Evolutionary conservation across 2,113 vertebrate genomes (phyloP).

Genomic region (Phrynosoma blainvillii): DNA sequence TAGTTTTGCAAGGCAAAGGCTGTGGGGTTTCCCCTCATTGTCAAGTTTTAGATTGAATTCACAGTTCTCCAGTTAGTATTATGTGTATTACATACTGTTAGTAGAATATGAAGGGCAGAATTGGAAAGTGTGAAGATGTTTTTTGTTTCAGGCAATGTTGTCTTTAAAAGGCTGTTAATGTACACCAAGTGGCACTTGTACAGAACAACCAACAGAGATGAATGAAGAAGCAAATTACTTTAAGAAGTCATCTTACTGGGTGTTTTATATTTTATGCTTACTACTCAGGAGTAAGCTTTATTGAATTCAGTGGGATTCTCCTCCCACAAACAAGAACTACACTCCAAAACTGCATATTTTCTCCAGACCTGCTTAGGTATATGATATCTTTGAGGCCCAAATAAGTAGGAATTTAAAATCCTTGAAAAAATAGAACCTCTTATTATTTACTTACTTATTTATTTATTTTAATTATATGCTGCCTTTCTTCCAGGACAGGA

Average conservation of each 20-base stretch:
- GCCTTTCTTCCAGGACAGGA: too few species aligned
- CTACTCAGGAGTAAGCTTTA: neutral
- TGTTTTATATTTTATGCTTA: neutral
- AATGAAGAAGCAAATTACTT: slow-evolving; percentile 28
- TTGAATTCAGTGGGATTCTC: neutral
- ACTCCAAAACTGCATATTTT: neutral
- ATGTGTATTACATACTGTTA: slow-evolving; percentile 35
- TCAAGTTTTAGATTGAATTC: slow-evolving; percentile 30
- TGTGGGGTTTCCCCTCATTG: slow-evolving; percentile 54
- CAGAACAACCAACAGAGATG: slow-evolving; percentile 35
- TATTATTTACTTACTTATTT: too few species aligned
- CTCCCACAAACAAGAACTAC: neutral
- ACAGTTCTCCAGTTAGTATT: slow-evolving; percentile 32
- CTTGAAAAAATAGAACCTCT: neutral
- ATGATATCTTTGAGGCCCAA: slow-evolving; percentile 16
- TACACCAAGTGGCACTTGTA: slow-evolving; percentile 32
- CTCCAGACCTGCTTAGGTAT: slow-evolving; percentile 25
- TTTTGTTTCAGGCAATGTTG: slow-evolving; percentile 54
- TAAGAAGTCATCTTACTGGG: neutral
- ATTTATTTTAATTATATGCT: too few species aligned
- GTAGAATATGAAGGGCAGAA: slow-evolving; percentile 4
- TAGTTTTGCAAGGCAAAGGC: slow-evolving; percentile 38
- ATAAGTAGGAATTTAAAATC: slow-evolving; percentile 1
- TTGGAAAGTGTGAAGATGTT: slow-evolving; percentile 54
- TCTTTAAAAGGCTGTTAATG: slow-evolving; percentile 25